Base-by-base conservation (phyloP, 2,113 vertebrate species). In the Jaculus jaculus region DNA sequence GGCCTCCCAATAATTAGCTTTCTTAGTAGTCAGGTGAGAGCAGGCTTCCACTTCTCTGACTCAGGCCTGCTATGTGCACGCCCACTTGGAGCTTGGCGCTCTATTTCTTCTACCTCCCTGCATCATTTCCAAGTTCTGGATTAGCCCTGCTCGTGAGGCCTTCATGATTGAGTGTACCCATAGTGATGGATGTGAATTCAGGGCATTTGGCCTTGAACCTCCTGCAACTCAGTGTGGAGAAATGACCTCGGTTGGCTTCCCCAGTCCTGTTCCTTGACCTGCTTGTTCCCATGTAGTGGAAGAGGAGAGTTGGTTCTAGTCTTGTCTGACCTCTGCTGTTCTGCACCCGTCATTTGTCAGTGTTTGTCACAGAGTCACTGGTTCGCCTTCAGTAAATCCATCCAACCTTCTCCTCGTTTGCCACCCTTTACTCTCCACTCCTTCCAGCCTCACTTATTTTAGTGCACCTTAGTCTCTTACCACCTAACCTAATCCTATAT, bases 391-490 rank as follows among this genome's bases (percentile, higher is more conserved):
- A 42, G 60, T 86, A 77, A 85, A 68, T 63, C 65, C 9, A 83
- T 78, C 84, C 34, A 81, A 18, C 61, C 60, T 15, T 39, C 87
- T 74, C 18, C 58, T 88, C 47, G 1, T 73, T 96, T 82, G 17
- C 20, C 32, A 3, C 65, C 21, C 88, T 92, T 84, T 89, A 26
- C 79, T 92, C 88, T 71, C 54, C 5, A 8, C 30, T 20, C 71
- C 90, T 92, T 90, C 83, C 32, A 71, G 20, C 87, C 69, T 89
- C 63, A 32, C 84, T 89, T 23, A 21, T 87, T 51, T 78, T 78
- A 42, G 28, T 71, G 1, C n/a, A 68, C 32, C 34, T 21, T 87
- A n/a, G 23, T 94, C 86, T 94, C 91, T 73, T 69, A 24, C 88
- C 26, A 83, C 58, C 72, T 96, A 81, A 47, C 28, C 6, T 89